Evolutionary conservation across 2,888 invertebrate genomes (phyloP).

Genomic region (Eumerus sabulonum): DNA sequence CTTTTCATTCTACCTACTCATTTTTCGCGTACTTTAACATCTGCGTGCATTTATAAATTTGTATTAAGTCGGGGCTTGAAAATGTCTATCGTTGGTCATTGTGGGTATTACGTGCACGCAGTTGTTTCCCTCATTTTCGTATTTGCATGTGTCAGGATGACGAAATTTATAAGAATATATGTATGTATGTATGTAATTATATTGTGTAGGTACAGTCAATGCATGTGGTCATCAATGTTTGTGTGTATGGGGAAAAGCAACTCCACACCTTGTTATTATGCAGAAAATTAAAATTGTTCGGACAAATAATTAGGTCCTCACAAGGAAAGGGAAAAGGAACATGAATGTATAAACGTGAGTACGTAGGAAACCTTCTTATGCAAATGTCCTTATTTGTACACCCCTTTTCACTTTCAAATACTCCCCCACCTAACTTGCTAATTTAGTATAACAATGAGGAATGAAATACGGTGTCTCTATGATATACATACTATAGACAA

Average conservation of each 20-base stretch:
- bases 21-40: slow-evolving; percentile 46
- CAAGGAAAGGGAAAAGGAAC: background rate
- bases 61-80: slow-evolving; percentile 56
- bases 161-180: slow-evolving; percentile 61
- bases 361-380: slow-evolving; percentile 46
- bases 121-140: slow-evolving; percentile 5
- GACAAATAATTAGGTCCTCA: slow-evolving; percentile 64
- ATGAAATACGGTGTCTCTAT: slow-evolving; percentile 48
- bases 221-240: background rate
- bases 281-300: slow-evolving; percentile 67
- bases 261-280: slow-evolving; percentile 67
- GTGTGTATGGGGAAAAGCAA: slow-evolving; percentile 42
- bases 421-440: slow-evolving; percentile 39
- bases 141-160: slow-evolving; percentile 38
- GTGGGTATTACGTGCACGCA: slow-evolving; percentile 57
- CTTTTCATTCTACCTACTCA: slow-evolving; percentile 27
- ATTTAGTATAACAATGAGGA: slow-evolving; percentile 51
- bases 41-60: slow-evolving; percentile 62
- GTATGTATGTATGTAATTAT: too few species aligned
- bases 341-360: background rate
- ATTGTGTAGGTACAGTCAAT: slow-evolving; percentile 35
- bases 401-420: slow-evolving; percentile 4
- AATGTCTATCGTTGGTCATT: slow-evolving; percentile 65
- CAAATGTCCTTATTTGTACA: slow-evolving; percentile 52
- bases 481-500: slow-evolving; percentile 27